phyloP scores from a whole-genome alignment of 2,797 vertebrate genomes.

The Apogon hyalosoma region DNA sequence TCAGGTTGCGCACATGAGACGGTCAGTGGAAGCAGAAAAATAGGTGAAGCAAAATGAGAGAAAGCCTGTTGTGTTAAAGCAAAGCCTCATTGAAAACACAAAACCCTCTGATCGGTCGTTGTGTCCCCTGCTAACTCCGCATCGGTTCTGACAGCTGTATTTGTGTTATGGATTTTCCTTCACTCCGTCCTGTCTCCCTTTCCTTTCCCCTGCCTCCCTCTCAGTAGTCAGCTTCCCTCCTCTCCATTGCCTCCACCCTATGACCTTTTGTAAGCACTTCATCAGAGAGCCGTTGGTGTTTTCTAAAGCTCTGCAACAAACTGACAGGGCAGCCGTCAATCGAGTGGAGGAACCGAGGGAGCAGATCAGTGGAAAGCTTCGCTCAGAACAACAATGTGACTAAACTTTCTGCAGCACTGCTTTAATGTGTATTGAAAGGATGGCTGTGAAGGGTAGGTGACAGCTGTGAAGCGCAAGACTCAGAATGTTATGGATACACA shows the following conservation, averaged over 20 bases:
- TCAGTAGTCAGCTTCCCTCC: constrained; percentile 68
- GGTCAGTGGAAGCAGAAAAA: constrained; percentile 36
- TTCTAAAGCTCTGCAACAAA: constrained; percentile 82
- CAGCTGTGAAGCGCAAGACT: constrained; percentile 67
- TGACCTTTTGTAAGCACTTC: constrained; percentile 83
- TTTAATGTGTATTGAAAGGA: constrained; percentile 77
- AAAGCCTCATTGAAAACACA: constrained; percentile 55
- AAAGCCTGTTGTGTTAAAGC: constrained; percentile 51
- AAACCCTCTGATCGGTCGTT: constrained; percentile 50
- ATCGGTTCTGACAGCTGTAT: constrained; percentile 86
- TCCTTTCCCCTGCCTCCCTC: constrained; percentile 56
- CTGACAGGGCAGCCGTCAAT: constrained; percentile 86
- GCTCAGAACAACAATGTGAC: constrained; percentile 75
- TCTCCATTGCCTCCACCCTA: constrained; percentile 66
- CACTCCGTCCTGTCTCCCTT: constrained; percentile 76
- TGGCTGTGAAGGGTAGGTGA: constrained; percentile 70
- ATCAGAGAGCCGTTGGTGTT: constrained; percentile 84
- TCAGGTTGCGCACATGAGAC: constrained; percentile 41
- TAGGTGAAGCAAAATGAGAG: constrained; percentile 14
- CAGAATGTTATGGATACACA: constrained; percentile 37
- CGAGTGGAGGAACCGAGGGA: constrained; percentile 69
- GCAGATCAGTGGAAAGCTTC: constrained; percentile 78
- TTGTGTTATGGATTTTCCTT: constrained; percentile 90
- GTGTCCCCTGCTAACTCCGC: constrained; percentile 81
- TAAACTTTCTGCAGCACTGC: constrained; percentile 78